Base-by-base conservation (phyloP, 2,888 invertebrate genomes). In the Xanthostigma xanthostigma region DNA sequence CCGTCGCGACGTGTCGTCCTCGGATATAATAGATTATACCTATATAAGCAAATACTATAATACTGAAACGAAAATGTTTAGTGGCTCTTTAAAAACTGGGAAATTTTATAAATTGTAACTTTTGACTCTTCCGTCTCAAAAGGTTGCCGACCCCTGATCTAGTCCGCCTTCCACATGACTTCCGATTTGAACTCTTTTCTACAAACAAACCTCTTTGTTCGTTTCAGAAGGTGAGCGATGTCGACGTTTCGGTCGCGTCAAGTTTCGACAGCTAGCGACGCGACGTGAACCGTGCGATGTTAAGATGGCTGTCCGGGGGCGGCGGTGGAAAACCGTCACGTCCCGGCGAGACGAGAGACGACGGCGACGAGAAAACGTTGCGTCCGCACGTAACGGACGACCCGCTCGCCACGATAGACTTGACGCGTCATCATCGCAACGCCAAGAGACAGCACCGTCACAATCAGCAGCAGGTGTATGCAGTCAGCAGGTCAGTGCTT, bases 401-500 rank as follows among this genome's bases (percentile, higher is more conserved):
- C 59, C 75, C 76, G 49, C 64, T 76, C 56, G 73, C 72, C 41
- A 72, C 71, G 36, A 59, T 63, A 49, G 59, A 62, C 47, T 53
- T 61, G 45, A 43, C 58, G 48, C 49, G 56, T 48, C 37, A 66
- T 71, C 55, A 71, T 69, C 54, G 53, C 53, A 10, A 46, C 52
- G 1, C 46, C 52, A 12, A 37, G 44, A 13, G 45, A 41, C 41
- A 39, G 10, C 39, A 27, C 13, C 36, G 13, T 9, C 42, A 33
- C 27, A 69, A 70, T 60, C 70, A 69, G 66, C 70, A 71, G 53
- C 71, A 70, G 55, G 74, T 76, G 53, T 75, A 76, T 45, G 70
- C 71, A 10, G 71, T 74, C 44, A 74, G 74, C 52, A 72, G 75
- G 53, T 75, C 71, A 60, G 75, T 75, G n/a, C 70, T 72, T 8